Percentiles rank a stretch among this genome's conserved stretches.
Conservation (phyloP, 2,888 invertebrate genomes). For the Sinhomidia bicolor region DNA sequence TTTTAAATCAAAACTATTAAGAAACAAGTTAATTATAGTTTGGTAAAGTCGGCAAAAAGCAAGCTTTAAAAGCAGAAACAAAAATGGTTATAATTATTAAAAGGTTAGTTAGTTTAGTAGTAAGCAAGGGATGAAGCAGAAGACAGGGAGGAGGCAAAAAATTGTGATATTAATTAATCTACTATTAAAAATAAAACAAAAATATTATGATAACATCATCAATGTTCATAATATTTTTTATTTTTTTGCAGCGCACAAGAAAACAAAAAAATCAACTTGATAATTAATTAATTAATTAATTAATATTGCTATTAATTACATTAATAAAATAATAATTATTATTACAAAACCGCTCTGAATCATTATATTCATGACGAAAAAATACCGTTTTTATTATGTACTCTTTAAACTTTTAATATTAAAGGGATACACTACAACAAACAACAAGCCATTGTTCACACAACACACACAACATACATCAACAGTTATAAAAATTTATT, state of each 20-base stretch:
- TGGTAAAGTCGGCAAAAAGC: not conserved
- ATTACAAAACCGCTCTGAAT: not conserved
- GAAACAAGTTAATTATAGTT: not conserved
- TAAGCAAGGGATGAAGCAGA: no score
- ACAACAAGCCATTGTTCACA: not conserved
- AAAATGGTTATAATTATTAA: conserved; percentile 6
- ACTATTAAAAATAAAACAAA: conserved; percentile 49
- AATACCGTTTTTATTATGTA: conserved; percentile 17
- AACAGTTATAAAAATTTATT: no score
- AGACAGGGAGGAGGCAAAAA: conserved; percentile 36
- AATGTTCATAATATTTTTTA: conserved; percentile 46
- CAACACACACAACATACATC: not conserved
- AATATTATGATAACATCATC: conserved; percentile 43
- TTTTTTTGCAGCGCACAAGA: conserved; percentile 49
- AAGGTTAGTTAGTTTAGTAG: not conserved
- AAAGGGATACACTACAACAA: not conserved
- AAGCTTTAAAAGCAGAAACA: not conserved
- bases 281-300: not conserved
- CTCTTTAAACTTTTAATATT: not conserved
- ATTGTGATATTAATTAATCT: conserved; percentile 69
- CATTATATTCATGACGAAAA: no score
- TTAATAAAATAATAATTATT: conserved; percentile 1
- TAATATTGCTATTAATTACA: not conserved
- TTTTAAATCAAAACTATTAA: not conserved
- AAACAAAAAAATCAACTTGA: not conserved